phyloP scores from a whole-genome alignment of 2,797 vertebrate species.

The Manis crassicaudata region DNA sequence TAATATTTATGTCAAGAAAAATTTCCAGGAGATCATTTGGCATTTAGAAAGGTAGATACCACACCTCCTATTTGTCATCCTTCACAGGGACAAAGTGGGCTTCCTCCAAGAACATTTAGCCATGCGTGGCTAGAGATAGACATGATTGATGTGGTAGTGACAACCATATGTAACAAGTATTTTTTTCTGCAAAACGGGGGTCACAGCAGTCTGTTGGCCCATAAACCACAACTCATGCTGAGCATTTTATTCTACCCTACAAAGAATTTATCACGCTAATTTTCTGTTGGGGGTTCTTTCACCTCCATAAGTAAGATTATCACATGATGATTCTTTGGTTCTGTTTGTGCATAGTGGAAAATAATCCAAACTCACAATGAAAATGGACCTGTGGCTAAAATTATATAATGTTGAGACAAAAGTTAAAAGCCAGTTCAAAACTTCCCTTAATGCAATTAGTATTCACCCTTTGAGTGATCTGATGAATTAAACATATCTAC shows the following conservation, averaged over 20 bases:
- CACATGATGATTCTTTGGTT: not conserved
- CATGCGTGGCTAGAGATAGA: not conserved
- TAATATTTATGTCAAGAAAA: slow-evolving; percentile 19
- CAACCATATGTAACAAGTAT: not conserved
- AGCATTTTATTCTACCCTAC: not conserved
- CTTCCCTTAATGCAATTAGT: not conserved
- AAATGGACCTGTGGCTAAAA: not conserved
- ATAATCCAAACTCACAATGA: not conserved
- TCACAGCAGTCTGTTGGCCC: not conserved
- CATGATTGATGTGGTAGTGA: not conserved
- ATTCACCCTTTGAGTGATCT: not conserved
- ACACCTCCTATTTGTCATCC: not conserved
- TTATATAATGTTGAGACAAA: not conserved
- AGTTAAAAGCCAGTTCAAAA: not conserved
- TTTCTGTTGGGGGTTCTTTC: not conserved
- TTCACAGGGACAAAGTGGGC: not conserved
- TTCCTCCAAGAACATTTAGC: not conserved
- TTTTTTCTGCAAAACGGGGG: not conserved
- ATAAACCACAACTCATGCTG: not conserved
- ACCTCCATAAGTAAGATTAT: not conserved
- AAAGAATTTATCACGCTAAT: not conserved
- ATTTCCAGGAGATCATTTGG: slow-evolving; percentile 15
- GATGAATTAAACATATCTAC: not conserved
- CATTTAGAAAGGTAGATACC: slow-evolving; percentile 40
- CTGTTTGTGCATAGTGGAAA: not conserved